Evolutionary conservation across 1,140 invertebrate species (phyloP), one percentile per base, ranked within the genome.

Genomic region (Hyles euphorbiae): DNA sequence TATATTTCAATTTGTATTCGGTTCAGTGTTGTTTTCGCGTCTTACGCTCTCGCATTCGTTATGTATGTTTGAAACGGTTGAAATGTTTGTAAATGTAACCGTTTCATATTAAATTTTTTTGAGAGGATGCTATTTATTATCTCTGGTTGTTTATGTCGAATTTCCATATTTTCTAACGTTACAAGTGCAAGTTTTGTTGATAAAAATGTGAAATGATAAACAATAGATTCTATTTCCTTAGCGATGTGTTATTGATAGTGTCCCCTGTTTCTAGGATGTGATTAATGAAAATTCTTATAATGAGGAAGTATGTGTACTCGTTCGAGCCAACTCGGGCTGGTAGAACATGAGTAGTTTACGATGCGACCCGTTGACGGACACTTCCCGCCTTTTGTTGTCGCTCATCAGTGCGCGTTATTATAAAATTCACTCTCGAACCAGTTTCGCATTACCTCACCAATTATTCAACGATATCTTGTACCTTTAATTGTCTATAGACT

Each of bases 351-450:
- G 45, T 34, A 48, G 44, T 56, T 56, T 56, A 56, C 54, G 54
- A 48, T 34, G 32, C 44, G 48, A 34, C 33, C 34, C 33, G 45
- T 32, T 72, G 73, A 70, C 63, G 66, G 61, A 58, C 67, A 73
- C 56, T 80, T 80, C 77, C 77, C 77, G 77, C 63, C 63, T 56
- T 67, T 80, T 80, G 75, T 80, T 74, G 48, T 34, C 62, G 52
- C 52, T 56, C 67, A 60, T 60, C 62, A 60, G 56, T 53, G 58
- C 61, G 36, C 58, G 52, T 32, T 64, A 54, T 45, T 63, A 60
- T 59, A 65, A 60, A 68, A 68, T 53, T 11, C 34, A 49, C 56
- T 58, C 48, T 43, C 47, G 47, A 55, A 45, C 57, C 56, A 44
- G 45, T 55, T 45, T 33, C 40, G 48, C 40, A 44, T 50, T 51